Evolutionary conservation across 2,113 vertebrate species (phyloP), one percentile per base, ranked within the genome.

Genomic region (Gymnobelideus leadbeateri): DNA sequence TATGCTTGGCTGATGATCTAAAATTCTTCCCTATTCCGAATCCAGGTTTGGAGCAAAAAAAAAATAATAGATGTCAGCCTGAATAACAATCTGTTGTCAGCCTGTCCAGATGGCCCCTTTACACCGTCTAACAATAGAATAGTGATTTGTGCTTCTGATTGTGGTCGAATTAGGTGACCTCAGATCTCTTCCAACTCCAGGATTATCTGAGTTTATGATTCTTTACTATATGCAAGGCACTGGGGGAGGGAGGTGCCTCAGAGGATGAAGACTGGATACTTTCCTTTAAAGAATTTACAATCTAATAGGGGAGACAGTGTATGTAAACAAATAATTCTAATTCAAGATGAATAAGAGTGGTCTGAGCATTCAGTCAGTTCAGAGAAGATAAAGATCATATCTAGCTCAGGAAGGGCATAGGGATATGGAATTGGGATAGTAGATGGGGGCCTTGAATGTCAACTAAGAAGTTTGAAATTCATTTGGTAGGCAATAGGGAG

Each of bases 81-180:
- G n/a, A 84, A 43, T 84, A 84, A 84, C 68, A 84, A 84, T 84
- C 68, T 84, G 68, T 84, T 84, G n/a, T 84, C n/a, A 84, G 68
- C 68, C 16, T 84, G 68, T 84, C 68, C 68, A 84, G 68, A 84
- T 84, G 68, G 68, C 68, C n/a, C n/a, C n/a, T 84, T 84, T 84
- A 84, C 68, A 84, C 61, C 19, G n/a, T 84, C 68, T 84, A 84
- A 84, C n/a, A 84, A 84, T 84, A 84, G 68, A 84, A 84, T 84
- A 23, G 16, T n/a, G 68, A 84, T 84, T 84, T 2, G 1, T 84
- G 68, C 68, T 84, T 84, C n/a, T 8, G 68, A 8, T 43, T 84
- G 37, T 43, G 68, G 37, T 21, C 1, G 6, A 84, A 43, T 77
- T n/a, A 77, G n/a, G 68, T n/a, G 37, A 77, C 37, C n/a, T 84